Evolutionary conservation across 2,888 invertebrate genomes (phyloP).

Genomic region (Troilus luridus): DNA sequence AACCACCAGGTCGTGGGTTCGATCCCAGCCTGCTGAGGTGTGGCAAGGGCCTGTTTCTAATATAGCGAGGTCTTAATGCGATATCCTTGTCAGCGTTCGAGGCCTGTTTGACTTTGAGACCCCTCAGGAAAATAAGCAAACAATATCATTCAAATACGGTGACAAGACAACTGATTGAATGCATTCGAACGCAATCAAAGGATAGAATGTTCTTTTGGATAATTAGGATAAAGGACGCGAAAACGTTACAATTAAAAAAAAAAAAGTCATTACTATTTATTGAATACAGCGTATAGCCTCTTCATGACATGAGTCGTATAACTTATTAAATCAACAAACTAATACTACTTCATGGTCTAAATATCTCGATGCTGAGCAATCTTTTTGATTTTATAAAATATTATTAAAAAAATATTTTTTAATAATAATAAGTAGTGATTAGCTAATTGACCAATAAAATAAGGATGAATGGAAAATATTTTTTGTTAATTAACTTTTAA

Average conservation of each 20-base stretch:
- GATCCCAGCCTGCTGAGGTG: neutral
- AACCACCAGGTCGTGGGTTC: neutral
- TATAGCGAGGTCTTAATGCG: constrained; percentile 51
- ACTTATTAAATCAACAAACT: neutral
- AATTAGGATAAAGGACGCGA: neutral
- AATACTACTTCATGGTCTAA: neutral
- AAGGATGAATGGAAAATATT: no score
- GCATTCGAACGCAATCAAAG: neutral
- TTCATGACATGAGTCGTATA: no score
- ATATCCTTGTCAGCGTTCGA: constrained; percentile 6
- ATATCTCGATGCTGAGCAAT: neutral
- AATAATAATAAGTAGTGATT: no score
- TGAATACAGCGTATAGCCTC: no score
- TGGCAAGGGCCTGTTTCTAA: constrained; percentile 13
- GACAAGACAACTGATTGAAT: neutral
- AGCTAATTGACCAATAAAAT: no score
- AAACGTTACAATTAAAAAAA: neutral
- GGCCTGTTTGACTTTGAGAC: neutral
- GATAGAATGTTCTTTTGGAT: neutral
- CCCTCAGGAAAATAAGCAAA: constrained; percentile 19
- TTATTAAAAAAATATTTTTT: no score
- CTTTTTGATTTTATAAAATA: neutral
- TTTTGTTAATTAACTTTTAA: no score
- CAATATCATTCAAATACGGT: neutral
- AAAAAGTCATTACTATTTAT: no score